Percentiles rank a stretch among this genome's conserved stretches.
Conservation (phyloP, 1,140 invertebrate species). For the Drosophila navojoa region DNA sequence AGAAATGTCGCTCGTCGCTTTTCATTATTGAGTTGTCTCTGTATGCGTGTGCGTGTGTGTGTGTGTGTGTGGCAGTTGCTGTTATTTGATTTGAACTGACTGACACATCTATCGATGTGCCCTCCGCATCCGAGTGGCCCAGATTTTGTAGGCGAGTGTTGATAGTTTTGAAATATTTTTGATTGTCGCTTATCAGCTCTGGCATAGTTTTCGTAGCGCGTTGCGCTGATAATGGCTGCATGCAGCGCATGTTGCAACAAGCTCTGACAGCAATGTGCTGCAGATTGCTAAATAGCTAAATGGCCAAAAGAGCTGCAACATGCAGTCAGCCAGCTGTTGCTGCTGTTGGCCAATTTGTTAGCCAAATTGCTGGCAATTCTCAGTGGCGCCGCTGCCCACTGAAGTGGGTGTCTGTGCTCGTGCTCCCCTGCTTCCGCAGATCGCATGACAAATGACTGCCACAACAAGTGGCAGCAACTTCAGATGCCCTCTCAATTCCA, state of each 20-base stretch:
- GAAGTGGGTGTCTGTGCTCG: conserved; percentile 31
- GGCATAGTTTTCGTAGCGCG: conserved; percentile 49
- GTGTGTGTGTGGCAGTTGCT: conserved; percentile 1
- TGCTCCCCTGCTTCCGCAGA: conserved; percentile 24
- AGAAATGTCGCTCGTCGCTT: conserved; percentile 40
- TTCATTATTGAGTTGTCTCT: conserved; percentile 34
- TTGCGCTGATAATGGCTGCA: conserved; percentile 19
- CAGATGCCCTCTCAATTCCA: conserved; percentile 24
- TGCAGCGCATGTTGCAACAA: conserved; percentile 49
- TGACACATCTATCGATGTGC: conserved; percentile 20
- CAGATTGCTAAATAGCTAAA: conserved; percentile 54
- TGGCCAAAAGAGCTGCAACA: background rate
- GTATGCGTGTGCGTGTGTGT: background rate
- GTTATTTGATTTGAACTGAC: conserved; percentile 16
- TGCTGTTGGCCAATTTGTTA: conserved; percentile 44
- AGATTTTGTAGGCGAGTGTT: conserved; percentile 13
- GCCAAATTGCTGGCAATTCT: conserved; percentile 75
- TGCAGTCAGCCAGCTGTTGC: conserved; percentile 47
- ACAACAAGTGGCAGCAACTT: conserved; percentile 64
- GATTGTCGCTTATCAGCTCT: conserved; percentile 55
- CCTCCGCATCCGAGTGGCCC: conserved; percentile 4
- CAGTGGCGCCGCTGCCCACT: conserved; percentile 61
- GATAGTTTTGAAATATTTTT: conserved; percentile 18
- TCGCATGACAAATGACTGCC: conserved; percentile 72
- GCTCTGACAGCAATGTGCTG: conserved; percentile 63